Evolutionary conservation across 2,797 vertebrate genomes (phyloP).

Genomic region (Lithobates sylvaticus): DNA sequence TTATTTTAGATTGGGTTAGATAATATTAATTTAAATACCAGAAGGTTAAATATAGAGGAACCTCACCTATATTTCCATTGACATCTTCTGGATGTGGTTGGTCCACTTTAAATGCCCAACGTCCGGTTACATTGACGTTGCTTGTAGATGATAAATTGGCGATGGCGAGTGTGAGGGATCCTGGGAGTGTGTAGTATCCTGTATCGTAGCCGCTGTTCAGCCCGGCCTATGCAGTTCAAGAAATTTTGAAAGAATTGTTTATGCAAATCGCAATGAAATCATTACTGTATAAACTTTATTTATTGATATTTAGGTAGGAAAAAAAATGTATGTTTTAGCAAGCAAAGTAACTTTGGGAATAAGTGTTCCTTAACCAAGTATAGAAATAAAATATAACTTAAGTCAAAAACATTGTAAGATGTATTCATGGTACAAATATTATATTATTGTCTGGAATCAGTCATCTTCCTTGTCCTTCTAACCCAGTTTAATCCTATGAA

Average conservation of each 20-base stretch:
- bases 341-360: no score
- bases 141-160: not conserved
- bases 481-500: no score
- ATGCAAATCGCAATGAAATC: no score
- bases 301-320: no score
- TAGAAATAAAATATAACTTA: not conserved
- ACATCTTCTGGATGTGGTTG: not conserved
- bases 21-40: no score
- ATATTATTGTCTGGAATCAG: no score
- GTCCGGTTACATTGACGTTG: not conserved
- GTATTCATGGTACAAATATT: no score
- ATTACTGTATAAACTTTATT: no score
- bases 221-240: constrained; percentile 2
- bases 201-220: constrained; percentile 11
- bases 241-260: not conserved
- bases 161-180: not conserved
- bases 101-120: not conserved
- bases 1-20: no score
- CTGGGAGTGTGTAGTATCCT: constrained; percentile 3
- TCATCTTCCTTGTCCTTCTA: no score
- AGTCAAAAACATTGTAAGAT: not conserved
- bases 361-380: not conserved
- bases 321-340: no score
- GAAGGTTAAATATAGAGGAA: no score
- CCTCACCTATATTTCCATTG: not conserved